These are phyloP conservation scores for Sebastes minor DNA, from an alignment of 2,797 vertebrate genomes.

Conservation along the genomic window DNA sequence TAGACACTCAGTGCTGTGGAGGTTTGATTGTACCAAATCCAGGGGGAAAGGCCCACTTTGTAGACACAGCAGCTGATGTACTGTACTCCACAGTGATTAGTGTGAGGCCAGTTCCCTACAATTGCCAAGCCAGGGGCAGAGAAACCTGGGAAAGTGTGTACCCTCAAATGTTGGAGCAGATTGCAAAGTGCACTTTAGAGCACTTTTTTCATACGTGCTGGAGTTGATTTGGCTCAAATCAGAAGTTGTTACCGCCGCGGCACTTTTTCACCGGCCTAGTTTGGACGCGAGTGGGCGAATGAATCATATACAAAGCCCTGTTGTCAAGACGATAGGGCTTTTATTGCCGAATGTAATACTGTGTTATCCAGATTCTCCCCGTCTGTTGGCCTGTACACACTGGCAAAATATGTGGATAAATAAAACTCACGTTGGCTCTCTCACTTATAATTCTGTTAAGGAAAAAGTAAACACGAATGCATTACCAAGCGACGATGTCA, in stretches of 20 bases:
- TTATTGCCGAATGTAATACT: slow-evolving; percentile 29
- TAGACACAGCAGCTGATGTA: slow-evolving; percentile 68
- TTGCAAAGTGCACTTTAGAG: slow-evolving; percentile 48
- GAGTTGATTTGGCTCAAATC: slow-evolving; percentile 42
- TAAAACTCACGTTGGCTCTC: slow-evolving; percentile 24
- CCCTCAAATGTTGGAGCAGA: slow-evolving; percentile 39
- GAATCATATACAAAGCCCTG: slow-evolving; percentile 36
- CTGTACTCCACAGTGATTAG: slow-evolving; percentile 68
- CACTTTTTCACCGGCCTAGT: slow-evolving; percentile 29
- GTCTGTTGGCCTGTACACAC: slow-evolving; percentile 7
- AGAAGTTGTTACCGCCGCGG: slow-evolving; percentile 20
- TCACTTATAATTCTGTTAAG: slow-evolving; percentile 21
- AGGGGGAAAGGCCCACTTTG: slow-evolving; percentile 52
- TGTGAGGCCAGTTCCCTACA: slow-evolving; percentile 40
- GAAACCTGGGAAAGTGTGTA: slow-evolving; percentile 25
- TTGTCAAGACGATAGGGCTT: slow-evolving; percentile 27
- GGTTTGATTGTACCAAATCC: slow-evolving; percentile 55
- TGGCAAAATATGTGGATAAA: slow-evolving; percentile 15
- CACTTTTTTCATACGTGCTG: slow-evolving; percentile 17
- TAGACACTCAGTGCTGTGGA: slow-evolving; percentile 28
- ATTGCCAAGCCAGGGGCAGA: slow-evolving; percentile 39
- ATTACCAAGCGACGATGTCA: slow-evolving; percentile 6
- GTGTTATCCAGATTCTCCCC: slow-evolving; percentile 23
- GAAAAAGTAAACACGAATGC: slow-evolving; percentile 19
- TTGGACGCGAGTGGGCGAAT: slow-evolving; percentile 4